These are phyloP conservation scores for Osmerus eperlanus DNA, from an alignment of 2,113 vertebrate genomes.

Conservation along the genomic window DNA sequence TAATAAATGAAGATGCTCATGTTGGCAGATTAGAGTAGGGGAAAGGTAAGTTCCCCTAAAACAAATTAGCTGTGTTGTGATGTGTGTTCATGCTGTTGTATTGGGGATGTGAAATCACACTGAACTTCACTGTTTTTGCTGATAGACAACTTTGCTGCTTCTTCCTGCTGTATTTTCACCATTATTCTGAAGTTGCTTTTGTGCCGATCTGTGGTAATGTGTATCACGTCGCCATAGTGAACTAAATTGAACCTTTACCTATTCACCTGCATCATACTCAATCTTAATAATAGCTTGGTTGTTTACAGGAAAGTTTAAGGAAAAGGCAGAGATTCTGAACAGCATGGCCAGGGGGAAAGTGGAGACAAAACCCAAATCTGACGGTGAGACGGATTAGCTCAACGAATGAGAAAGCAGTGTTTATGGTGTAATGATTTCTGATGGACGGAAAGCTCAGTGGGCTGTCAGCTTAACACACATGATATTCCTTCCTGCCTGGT, in stretches of 20 bases:
- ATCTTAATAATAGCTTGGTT: constrained; percentile 41
- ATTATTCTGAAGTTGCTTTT: too few relatives aligned
- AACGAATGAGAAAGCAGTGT: too few relatives aligned
- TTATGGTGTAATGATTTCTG: too few relatives aligned
- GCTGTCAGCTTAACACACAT: too few relatives aligned
- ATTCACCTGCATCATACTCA: not conserved
- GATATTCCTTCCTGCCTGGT: too few relatives aligned
- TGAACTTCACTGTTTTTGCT: too few relatives aligned
- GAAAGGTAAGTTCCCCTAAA: constrained; percentile 44
- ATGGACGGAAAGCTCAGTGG: too few relatives aligned
- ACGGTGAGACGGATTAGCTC: constrained; percentile 71
- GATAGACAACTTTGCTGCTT: too few relatives aligned
- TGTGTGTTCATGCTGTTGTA: constrained; percentile 1
- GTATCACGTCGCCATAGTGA: too few relatives aligned
- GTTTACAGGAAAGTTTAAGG: constrained; percentile 82
- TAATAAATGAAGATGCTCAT: constrained; percentile 43
- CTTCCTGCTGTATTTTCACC: too few relatives aligned
- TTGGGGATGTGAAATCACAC: too few relatives aligned
- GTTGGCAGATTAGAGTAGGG: constrained; percentile 36
- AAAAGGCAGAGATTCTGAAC: constrained; percentile 79
- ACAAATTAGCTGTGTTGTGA: not conserved
- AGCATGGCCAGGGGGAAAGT: constrained; percentile 72
- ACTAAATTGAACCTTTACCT: not conserved
- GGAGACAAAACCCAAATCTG: constrained; percentile 68
- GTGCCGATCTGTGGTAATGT: too few relatives aligned